phyloP scores from a whole-genome alignment of 2,797 vertebrate genomes.

The Scolopax rusticola region DNA sequence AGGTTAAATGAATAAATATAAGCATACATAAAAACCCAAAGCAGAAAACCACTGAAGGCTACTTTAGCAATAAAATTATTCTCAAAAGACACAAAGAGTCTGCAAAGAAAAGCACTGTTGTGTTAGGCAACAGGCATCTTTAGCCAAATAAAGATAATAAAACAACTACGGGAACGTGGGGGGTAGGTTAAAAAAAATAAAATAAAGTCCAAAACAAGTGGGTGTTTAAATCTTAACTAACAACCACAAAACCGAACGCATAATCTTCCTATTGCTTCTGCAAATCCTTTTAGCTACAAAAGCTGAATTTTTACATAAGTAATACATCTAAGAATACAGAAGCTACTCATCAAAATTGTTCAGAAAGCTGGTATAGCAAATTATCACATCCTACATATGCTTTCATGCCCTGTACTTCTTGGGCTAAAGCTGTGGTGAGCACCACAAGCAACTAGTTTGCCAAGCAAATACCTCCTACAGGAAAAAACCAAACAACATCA shows the following conservation, averaged over 20 bases:
- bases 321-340: conserved; percentile 15
- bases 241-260: background rate
- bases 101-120: background rate
- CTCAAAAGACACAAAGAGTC: background rate
- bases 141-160: conserved; percentile 27
- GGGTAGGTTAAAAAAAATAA: background rate
- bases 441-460: background rate
- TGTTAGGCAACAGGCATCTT: background rate
- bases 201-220: background rate
- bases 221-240: conserved; percentile 9
- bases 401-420: background rate
- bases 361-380: background rate
- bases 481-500: background rate
- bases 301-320: background rate
- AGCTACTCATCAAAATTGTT: conserved; percentile 12
- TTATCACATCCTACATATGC: background rate
- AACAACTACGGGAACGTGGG: background rate
- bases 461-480: background rate
- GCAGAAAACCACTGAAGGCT: background rate
- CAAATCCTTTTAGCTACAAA: background rate
- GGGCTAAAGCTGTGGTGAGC: background rate
- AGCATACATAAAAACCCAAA: background rate
- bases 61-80: conserved; percentile 2
- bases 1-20: background rate
- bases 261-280: background rate